Percentiles rank a stretch among this genome's conserved stretches.
Conservation (phyloP, 1,140 invertebrate species). For the Asobara japonica region DNA sequence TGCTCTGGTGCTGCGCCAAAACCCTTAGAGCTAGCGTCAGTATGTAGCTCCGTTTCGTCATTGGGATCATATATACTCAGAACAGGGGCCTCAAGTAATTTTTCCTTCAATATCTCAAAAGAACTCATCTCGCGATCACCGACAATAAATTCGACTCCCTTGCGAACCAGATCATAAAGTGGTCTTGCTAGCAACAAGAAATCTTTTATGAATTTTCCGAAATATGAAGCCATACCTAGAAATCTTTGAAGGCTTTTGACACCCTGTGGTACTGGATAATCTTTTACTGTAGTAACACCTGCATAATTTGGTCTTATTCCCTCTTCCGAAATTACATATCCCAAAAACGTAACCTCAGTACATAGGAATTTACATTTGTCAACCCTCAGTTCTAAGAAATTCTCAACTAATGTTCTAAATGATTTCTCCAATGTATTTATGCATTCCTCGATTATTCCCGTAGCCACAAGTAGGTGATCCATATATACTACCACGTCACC, state of each 20-base stretch:
- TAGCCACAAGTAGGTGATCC: conserved; percentile 32
- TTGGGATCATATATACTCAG: conserved; percentile 19
- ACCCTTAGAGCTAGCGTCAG: conserved; percentile 46
- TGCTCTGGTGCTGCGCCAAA: conserved; percentile 31
- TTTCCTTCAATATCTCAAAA: conserved; percentile 22
- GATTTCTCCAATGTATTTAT: not conserved
- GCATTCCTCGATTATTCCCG: not conserved
- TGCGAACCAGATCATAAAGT: conserved; percentile 28
- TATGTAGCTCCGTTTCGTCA: conserved; percentile 40
- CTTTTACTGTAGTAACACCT: not conserved
- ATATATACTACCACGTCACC: conserved; percentile 7
- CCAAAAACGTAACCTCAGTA: conserved; percentile 17
- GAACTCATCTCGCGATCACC: conserved; percentile 13
- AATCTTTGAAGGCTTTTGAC: conserved; percentile 3
- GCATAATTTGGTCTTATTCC: conserved; percentile 3
- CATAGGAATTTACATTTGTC: conserved; percentile 46
- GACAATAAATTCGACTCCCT: conserved; percentile 34
- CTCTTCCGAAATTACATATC: conserved; percentile 3
- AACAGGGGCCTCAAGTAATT: conserved; percentile 6
- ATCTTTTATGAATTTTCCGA: conserved; percentile 17
- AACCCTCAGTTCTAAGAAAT: conserved; percentile 33
- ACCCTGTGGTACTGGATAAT: conserved; percentile 13
- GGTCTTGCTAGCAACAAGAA: conserved; percentile 32
- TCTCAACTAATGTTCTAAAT: conserved; percentile 8
- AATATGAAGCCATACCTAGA: conserved; percentile 17